phyloP scores from a whole-genome alignment of 1,140 invertebrate genomes.

The Drosophila kohkoa region DNA sequence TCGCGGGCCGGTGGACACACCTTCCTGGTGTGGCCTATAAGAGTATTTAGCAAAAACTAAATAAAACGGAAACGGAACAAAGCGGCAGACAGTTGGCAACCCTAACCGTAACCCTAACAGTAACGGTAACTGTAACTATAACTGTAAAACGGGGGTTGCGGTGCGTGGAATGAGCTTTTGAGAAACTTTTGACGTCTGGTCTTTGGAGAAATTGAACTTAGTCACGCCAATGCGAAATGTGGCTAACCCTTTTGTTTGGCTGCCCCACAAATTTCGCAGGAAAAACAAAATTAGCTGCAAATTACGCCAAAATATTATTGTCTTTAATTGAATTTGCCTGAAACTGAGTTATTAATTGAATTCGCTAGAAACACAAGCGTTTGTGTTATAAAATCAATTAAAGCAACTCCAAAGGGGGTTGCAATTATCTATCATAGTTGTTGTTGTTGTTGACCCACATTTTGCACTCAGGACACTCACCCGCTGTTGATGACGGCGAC shows the following conservation, averaged over 20 bases:
- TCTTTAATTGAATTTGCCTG: conserved; percentile 51
- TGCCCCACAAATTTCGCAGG: conserved; percentile 59
- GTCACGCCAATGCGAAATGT: conserved; percentile 70
- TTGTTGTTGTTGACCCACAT: conserved; percentile 59
- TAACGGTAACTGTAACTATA: conserved; percentile 17
- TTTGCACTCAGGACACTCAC: conserved; percentile 40
- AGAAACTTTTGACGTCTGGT: conserved; percentile 46
- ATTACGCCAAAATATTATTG: conserved; percentile 72
- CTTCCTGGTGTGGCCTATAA: conserved; percentile 37
- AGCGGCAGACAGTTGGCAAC: conserved; percentile 61
- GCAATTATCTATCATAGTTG: neutral
- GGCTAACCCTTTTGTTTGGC: conserved; percentile 60
- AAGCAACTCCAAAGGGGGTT: conserved; percentile 6
- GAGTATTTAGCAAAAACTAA: conserved; percentile 30
- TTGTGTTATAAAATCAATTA: conserved; percentile 27
- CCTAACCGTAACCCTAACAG: conserved; percentile 28
- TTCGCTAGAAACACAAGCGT: conserved; percentile 50
- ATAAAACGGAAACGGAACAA: conserved; percentile 72
- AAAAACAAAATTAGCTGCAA: conserved; percentile 73
- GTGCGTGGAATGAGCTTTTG: conserved; percentile 20
- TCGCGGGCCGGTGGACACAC: conserved; percentile 67
- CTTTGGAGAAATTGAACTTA: conserved; percentile 72
- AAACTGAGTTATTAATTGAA: conserved; percentile 60
- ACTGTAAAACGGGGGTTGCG: neutral
- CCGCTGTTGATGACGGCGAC: conserved; percentile 36